Conservation (phyloP, 2,113 vertebrate genomes). For the Platysternon megacephalum region DNA sequence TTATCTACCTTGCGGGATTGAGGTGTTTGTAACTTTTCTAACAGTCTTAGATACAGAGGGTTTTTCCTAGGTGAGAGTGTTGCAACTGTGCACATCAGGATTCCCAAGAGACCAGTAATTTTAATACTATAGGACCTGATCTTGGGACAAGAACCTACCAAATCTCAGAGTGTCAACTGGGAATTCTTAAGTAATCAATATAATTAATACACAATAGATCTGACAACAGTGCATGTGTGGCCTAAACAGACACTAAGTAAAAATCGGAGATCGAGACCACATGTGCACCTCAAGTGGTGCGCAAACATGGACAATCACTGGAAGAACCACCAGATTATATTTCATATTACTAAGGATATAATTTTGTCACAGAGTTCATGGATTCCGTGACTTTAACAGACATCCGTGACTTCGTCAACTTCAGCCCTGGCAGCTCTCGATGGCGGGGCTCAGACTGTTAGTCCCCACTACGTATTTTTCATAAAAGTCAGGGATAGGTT, state of each 20-base stretch:
- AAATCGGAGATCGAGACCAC: neutral
- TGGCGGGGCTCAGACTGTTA: no score
- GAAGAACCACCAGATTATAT: neutral
- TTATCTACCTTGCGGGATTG: neutral
- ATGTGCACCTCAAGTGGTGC: neutral
- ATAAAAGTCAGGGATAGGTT: no score
- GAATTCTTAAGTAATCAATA: neutral
- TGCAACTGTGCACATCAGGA: neutral
- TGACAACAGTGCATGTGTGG: neutral
- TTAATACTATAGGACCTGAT: neutral
- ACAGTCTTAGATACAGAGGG: neutral
- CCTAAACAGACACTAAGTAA: neutral
- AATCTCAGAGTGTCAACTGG: neutral
- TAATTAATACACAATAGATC: neutral
- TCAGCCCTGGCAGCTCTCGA: no score
- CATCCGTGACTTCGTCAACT: no score
- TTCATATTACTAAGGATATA: neutral
- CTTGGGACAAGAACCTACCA: neutral
- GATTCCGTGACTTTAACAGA: no score
- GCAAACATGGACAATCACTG: neutral
- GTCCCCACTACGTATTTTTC: no score
- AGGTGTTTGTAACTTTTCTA: neutral
- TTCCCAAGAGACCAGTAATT: neutral
- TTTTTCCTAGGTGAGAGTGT: neutral
- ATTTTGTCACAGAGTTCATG: no score